A percentile compares a stretch with the other conserved stretches of the same genome.
phyloP scores from a whole-genome alignment of 2,888 invertebrate genomes.

The Ypsolopha scabrella region DNA sequence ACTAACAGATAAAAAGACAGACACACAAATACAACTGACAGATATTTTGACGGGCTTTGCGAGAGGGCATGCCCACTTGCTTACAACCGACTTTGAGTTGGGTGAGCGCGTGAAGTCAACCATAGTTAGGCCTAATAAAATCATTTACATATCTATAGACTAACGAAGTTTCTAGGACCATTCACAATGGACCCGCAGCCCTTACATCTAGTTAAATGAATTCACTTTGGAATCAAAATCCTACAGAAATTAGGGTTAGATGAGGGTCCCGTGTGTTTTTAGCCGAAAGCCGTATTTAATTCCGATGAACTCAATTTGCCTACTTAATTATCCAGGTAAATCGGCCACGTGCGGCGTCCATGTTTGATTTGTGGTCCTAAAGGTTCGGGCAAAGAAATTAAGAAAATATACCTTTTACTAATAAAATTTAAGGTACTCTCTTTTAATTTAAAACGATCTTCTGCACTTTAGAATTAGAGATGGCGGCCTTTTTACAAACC shows the following conservation, averaged over 20 bases:
- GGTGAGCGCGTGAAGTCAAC: too few species aligned
- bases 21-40: too few species aligned
- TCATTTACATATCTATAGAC: constrained; percentile 1
- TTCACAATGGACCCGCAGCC: constrained; percentile 6
- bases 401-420: too few species aligned
- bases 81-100: too few species aligned
- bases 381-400: too few species aligned
- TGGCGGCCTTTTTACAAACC: too few species aligned
- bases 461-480: too few species aligned
- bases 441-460: too few species aligned
- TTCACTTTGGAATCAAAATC: constrained; percentile 35
- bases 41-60: too few species aligned
- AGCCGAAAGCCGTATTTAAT: constrained; percentile 39
- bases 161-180: constrained; percentile 6
- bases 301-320: constrained; percentile 36
- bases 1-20: too few species aligned
- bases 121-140: neutral
- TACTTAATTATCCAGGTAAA: constrained; percentile 22
- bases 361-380: neutral
- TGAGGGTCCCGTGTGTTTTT: constrained; percentile 41
- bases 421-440: too few species aligned
- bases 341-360: neutral
- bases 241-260: constrained; percentile 54
- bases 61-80: too few species aligned
- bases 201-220: constrained; percentile 20